Base-by-base conservation (phyloP, 2,113 vertebrate genomes). In the Actenoides lindsayi region DNA sequence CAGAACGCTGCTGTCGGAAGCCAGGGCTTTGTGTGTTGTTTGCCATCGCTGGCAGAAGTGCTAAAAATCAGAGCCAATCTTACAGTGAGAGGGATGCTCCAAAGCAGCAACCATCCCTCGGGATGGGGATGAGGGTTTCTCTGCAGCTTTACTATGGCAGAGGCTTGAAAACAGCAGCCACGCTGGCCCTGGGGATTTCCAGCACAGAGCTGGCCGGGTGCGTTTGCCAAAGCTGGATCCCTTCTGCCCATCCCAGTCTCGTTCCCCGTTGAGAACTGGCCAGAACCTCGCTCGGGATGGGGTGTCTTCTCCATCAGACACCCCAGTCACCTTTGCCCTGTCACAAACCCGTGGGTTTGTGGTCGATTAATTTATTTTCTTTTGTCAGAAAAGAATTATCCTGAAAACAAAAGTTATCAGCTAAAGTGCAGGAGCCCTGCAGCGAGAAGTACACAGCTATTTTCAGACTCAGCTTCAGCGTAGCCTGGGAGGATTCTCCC, bases 381-480 rank as follows among this genome's bases (percentile, higher is more conserved):
- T 25, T 24, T 50, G 13, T 51, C 50, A 51, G 50, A 51, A 51
- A 51, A 67, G 56, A 54, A 96, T 90, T 94, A 93, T 84, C 95
- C 89, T 97, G 96, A 97, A 96, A 95, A 95, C 74, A 67, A 63
- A 63, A 90, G 80, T 95, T 41, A 94, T 80, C 95, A 96, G 91
- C 94, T 96, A 91, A 96, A 95, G 95, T 95, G 96, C 96, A 95
- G 94, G 93, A 88, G 33, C 56, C 80, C 91, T 87, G 94, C 73
- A 39, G 89, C 5, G 30, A 92, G 62, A 67, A 48, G 39, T 17
- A 41, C 54, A 15, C 41, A 25, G 39, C 71, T 39, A 13, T 33
- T 51, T 67, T 44, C 30, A 67, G 76, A 27, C 53, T 50, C 31
- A 12, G 41, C 42, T 46, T 37, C 27, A 78, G 21, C 16, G 6